phyloP scores from a whole-genome alignment of 2,797 vertebrate species.

The Megaceryle alcyon region DNA sequence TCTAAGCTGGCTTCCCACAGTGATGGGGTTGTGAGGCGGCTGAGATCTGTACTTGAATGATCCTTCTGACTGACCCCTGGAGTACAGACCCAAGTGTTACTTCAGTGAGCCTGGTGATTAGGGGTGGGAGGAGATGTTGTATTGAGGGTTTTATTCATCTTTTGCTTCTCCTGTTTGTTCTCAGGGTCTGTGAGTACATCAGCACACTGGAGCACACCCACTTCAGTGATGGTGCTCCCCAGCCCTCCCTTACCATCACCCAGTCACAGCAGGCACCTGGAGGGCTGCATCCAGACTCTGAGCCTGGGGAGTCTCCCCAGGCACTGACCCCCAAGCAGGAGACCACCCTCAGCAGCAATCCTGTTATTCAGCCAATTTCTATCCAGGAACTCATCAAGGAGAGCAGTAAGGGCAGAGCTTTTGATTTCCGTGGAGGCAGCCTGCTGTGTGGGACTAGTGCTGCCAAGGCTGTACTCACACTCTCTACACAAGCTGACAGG shows the following conservation, averaged over 20 bases:
- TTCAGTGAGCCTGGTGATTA: background rate
- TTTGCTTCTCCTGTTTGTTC: conserved; percentile 2
- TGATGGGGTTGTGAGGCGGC: background rate
- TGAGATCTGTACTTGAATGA: background rate
- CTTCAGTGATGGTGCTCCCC: conserved; percentile 88
- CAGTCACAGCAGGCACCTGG: conserved; percentile 81
- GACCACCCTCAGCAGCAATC: conserved; percentile 80
- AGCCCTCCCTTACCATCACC: conserved; percentile 86
- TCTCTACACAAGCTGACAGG: conserved; percentile 95
- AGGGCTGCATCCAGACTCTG: conserved; percentile 64
- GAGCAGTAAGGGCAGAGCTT: conserved; percentile 80
- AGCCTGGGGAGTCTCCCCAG: conserved; percentile 56
- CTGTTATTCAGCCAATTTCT: conserved; percentile 88
- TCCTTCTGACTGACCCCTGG: background rate
- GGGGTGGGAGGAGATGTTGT: background rate
- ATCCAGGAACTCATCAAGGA: conserved; percentile 93
- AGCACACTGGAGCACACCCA: conserved; percentile 93
- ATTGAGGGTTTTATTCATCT: background rate
- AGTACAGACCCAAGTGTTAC: background rate
- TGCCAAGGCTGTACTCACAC: conserved; percentile 88
- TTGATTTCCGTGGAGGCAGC: conserved; percentile 87
- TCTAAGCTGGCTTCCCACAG: background rate
- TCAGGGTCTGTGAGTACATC: conserved; percentile 94
- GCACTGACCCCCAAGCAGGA: conserved; percentile 80
- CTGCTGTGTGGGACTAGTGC: conserved; percentile 87